A percentile compares a stretch with the other conserved stretches of the same genome.
Conservation (phyloP, 2,797 vertebrate genomes). For the Pangasius krempfi region DNA sequence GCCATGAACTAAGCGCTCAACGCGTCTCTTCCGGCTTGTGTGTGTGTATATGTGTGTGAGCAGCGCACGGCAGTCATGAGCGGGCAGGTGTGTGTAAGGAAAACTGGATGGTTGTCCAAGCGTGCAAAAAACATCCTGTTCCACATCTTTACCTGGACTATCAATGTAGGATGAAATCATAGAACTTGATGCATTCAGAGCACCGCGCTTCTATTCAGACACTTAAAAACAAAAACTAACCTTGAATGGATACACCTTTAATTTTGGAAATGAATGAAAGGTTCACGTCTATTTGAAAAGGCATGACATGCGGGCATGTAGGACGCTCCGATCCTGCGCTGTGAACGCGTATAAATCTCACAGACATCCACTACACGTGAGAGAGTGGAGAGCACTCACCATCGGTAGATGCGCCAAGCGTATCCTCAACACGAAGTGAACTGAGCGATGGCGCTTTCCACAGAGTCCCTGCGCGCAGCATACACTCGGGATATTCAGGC, state of each 20-base stretch:
- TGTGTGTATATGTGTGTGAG: neutral
- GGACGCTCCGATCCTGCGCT: neutral
- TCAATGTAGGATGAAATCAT: neutral
- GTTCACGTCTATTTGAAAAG: neutral
- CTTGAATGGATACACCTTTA: neutral
- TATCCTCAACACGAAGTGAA: constrained; percentile 70
- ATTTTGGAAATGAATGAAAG: neutral
- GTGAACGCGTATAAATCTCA: neutral
- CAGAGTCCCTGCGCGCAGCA: constrained; percentile 50
- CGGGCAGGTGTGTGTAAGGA: constrained; percentile 32
- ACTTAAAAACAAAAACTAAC: neutral
- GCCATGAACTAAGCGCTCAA: neutral
- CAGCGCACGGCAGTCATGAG: constrained; percentile 11
- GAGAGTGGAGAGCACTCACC: constrained; percentile 68
- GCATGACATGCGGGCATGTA: neutral
- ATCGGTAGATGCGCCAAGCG: constrained; percentile 76
- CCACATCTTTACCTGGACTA: neutral
- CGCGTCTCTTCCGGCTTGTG: neutral
- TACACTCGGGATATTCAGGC: constrained; percentile 33
- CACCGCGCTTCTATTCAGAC: neutral
- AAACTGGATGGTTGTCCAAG: constrained; percentile 7
- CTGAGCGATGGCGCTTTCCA: constrained; percentile 53
- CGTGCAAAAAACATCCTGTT: constrained; percentile 8
- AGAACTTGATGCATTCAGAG: neutral
- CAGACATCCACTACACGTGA: neutral